Percentiles rank a stretch among this genome's conserved stretches.
Conservation (phyloP, 2,797 vertebrate species). For the Natrix natrix region DNA sequence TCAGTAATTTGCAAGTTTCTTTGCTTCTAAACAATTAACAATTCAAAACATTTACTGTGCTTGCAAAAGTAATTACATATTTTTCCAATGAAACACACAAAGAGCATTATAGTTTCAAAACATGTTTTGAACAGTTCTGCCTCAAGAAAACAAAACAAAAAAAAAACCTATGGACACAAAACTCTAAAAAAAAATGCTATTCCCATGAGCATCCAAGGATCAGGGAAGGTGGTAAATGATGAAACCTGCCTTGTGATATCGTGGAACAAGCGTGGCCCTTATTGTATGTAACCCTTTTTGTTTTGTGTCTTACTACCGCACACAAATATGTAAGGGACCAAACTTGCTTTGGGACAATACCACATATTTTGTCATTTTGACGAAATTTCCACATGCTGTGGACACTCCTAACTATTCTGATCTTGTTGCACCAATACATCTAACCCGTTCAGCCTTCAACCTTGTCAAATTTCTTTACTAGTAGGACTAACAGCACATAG, state of each 20-base stretch:
- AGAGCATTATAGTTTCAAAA: neutral
- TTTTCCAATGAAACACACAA: neutral
- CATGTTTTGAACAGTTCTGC: neutral
- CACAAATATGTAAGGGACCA: neutral
- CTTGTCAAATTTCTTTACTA: neutral
- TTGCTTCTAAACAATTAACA: neutral
- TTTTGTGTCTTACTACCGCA: neutral
- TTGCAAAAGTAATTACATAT: neutral
- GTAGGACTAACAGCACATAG: neutral
- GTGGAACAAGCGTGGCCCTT: neutral
- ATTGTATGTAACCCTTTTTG: neutral
- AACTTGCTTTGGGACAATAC: neutral
- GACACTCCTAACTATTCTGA: neutral
- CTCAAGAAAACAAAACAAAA: neutral
- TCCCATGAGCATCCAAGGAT: neutral
- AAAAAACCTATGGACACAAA: neutral
- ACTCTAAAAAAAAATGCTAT: neutral
- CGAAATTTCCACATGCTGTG: neutral
- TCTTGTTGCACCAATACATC: neutral
- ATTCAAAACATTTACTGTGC: neutral
- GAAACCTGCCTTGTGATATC: neutral
- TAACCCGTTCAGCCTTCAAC: neutral
- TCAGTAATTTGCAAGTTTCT: neutral
- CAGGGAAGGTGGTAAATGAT: neutral
- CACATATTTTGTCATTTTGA: neutral